Evolutionary conservation across 2,888 invertebrate genomes (phyloP).

Genomic region (Amiota communis): DNA sequence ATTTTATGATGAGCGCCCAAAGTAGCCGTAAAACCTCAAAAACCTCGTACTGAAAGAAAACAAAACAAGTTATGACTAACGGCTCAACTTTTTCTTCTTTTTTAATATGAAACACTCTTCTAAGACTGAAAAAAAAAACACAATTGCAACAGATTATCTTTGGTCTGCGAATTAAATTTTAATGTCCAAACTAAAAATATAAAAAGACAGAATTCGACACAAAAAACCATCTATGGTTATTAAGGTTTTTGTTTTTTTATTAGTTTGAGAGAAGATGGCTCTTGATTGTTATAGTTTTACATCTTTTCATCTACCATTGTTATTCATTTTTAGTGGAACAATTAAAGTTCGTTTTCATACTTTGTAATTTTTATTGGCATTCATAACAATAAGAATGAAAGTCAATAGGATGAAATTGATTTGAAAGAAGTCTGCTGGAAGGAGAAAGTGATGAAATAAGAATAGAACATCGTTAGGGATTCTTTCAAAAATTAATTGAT

Average conservation of each 20-base stretch:
- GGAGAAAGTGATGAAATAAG: not conserved
- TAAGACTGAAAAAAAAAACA: not conserved
- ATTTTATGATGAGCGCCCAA: conserved; percentile 20
- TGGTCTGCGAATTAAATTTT: not conserved
- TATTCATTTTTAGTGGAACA: not conserved
- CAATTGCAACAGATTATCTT: not conserved
- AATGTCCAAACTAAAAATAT: not conserved
- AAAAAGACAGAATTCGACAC: not conserved
- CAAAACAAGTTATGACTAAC: conserved; percentile 14
- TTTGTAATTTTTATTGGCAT: not conserved
- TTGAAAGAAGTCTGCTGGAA: no score
- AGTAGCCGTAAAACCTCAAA: conserved; percentile 14
- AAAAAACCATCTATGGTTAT: no score
- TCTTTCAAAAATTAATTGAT: not conserved
- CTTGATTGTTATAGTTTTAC: no score
- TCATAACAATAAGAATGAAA: not conserved
- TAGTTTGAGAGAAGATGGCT: no score
- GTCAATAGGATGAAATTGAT: no score
- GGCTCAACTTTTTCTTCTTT: not conserved
- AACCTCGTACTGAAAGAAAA: not conserved
- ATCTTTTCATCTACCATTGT: not conserved
- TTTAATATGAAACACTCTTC: not conserved
- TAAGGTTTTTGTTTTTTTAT: no score
- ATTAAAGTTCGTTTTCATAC: conserved; percentile 10
- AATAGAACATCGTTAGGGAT: not conserved